Evolutionary conservation across 2,888 invertebrate genomes (phyloP).

Genomic region (Anodontia alba): DNA sequence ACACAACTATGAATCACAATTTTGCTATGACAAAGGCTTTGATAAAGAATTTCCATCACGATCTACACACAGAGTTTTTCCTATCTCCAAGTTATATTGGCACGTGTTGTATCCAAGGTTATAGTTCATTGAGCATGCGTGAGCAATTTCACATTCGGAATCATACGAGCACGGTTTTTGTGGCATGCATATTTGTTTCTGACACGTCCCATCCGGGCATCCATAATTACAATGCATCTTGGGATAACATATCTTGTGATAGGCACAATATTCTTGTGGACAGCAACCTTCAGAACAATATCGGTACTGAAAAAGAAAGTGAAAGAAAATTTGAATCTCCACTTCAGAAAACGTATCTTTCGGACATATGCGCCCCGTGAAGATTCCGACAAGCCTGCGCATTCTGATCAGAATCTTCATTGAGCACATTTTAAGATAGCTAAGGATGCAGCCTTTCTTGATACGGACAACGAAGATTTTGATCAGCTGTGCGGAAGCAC

Average conservation of each 20-base stretch:
- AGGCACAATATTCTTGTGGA: slow-evolving; percentile 78
- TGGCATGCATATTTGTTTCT: slow-evolving; percentile 79
- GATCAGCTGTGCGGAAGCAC: no score
- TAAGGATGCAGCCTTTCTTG: no score
- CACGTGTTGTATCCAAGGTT: slow-evolving; percentile 81
- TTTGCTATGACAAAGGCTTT: slow-evolving; percentile 33
- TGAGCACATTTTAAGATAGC: no score
- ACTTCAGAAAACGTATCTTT: neutral
- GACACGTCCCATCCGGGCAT: slow-evolving; percentile 80
- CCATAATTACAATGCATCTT: slow-evolving; percentile 76
- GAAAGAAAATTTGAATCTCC: no score
- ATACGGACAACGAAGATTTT: no score
- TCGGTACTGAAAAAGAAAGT: slow-evolving; percentile 75
- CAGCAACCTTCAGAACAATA: slow-evolving; percentile 80
- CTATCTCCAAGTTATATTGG: slow-evolving; percentile 81
- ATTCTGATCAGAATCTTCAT: no score
- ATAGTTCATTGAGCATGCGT: slow-evolving; percentile 75
- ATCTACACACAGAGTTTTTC: slow-evolving; percentile 76
- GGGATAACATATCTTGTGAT: slow-evolving; percentile 79
- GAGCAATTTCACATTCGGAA: slow-evolving; percentile 68
- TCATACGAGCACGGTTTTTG: slow-evolving; percentile 66
- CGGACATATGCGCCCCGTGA: no score
- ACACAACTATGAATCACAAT: no score
- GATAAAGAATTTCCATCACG: slow-evolving; percentile 66
- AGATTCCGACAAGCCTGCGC: no score